Evolutionary conservation across 1,140 invertebrate species (phyloP).

Genomic region (Brevipalpus yothersi): DNA sequence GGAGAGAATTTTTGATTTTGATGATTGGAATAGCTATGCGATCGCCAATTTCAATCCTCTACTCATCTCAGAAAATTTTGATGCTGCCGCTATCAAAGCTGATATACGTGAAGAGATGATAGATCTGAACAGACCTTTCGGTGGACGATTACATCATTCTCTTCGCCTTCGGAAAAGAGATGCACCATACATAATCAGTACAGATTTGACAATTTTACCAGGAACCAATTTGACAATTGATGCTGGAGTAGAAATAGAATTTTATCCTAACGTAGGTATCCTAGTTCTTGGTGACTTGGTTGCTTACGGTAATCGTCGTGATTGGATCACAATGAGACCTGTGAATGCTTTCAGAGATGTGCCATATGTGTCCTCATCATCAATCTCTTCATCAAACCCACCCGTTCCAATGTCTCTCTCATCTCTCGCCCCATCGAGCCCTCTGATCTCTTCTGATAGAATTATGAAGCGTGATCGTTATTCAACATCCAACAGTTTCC

Average conservation of each 20-base stretch:
- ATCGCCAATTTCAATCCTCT: constrained; percentile 69
- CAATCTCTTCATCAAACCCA: constrained; percentile 13
- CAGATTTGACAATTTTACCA: constrained; percentile 92
- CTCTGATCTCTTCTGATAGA: neutral
- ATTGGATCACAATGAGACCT: constrained; percentile 62
- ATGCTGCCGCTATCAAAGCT: constrained; percentile 11
- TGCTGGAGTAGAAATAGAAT: constrained; percentile 65
- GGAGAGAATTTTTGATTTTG: constrained; percentile 86
- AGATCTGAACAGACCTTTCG: constrained; percentile 38
- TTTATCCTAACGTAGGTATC: constrained; percentile 87
- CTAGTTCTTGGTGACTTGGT: constrained; percentile 74
- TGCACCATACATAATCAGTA: constrained; percentile 52
- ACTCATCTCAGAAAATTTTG: constrained; percentile 24
- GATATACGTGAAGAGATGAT: constrained; percentile 6
- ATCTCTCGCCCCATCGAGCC: no score
- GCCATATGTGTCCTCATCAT: constrained; percentile 12
- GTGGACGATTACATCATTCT: constrained; percentile 53
- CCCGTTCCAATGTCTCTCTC: no score
- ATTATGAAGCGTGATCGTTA: neutral
- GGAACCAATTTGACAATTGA: constrained; percentile 52
- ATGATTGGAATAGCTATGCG: constrained; percentile 97
- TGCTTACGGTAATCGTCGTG: constrained; percentile 47
- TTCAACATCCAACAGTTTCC: constrained; percentile 13
- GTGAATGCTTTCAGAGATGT: constrained; percentile 12
- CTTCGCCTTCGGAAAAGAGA: constrained; percentile 36